A percentile compares a stretch with the other conserved stretches of the same genome.
Evolutionary conservation across 2,797 vertebrate genomes (phyloP).

Genomic region (Scarus forsteni): DNA sequence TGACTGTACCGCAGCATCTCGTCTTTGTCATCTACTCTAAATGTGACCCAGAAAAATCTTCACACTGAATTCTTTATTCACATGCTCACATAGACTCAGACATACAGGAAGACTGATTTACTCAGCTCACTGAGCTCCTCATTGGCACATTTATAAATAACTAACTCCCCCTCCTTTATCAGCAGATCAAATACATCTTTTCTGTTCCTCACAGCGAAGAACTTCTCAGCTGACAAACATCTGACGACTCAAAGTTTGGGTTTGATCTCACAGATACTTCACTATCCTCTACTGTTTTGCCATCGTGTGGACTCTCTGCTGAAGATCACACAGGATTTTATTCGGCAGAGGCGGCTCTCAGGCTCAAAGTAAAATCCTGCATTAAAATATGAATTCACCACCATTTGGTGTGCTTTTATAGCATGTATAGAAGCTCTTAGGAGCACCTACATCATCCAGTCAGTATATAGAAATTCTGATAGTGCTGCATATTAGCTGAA

Average conservation of each 20-base stretch:
- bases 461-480: too few species aligned
- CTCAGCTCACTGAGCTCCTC: background rate
- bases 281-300: background rate
- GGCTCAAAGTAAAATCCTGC: too few species aligned
- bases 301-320: background rate
- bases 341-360: background rate
- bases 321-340: background rate
- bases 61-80: background rate
- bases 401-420: too few species aligned
- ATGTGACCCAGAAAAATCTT: background rate
- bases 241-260: background rate
- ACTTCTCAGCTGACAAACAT: background rate
- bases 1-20: background rate
- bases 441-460: too few species aligned
- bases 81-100: background rate
- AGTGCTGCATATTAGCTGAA: too few species aligned
- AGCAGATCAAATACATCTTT: slow-evolving; percentile 11
- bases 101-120: slow-evolving; percentile 2
- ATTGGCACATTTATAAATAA: slow-evolving; percentile 24
- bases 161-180: background rate
- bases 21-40: background rate
- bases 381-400: too few species aligned
- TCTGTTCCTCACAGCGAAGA: background rate
- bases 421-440: too few species aligned
- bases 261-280: slow-evolving; percentile 1